Base-by-base conservation (phyloP, 2,888 invertebrate species). In the Drosophila paracracens region DNA sequence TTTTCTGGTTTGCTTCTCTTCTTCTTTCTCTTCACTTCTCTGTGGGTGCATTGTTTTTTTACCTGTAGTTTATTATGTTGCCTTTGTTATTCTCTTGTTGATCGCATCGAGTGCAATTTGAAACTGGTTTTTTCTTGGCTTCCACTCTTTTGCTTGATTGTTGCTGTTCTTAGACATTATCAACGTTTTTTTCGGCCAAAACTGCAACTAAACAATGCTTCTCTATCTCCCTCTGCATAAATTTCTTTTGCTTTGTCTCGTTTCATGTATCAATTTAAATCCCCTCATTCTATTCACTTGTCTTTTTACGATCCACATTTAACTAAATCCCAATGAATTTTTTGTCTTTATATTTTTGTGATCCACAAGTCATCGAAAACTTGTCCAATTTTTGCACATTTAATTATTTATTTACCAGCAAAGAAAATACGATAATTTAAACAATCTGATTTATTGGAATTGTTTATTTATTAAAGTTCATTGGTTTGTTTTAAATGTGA, bases 1-100 rank as follows among this genome's bases (percentile, higher is more conserved):
- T 71, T 66, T 87, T 89, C 88, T 88, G 88, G 74, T 88, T 83
- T 66, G 51, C 29, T 51, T 64, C 52, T 29, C 27, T 38, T 54
- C 36, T 6, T 46, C 46, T 21, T 48, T 66, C 50, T 38, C 54
- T 38, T 61, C 53, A 29, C 25, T 54, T 63, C 64, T 61, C 68
- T 66, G 79, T 84, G 74, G 83, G 89, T 83, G 83, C 84, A 84
- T 86, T 84, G 90, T 83, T 76, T 89, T 84, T 89, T 46, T 84
- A 84, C 84, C 84, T 84, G 90, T 84, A 89, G 83, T 57, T 74
- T 40, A 79, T 33, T 27, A 21, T 53, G 76, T 70, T 51, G 86
- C 62, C 76, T 86, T 82, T 86, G 73, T 83, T 86, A 70, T 68
- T 70, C 51, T 56, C 35, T 66, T 64, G 52, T 56, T 62, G 57